Conservation (phyloP, 2,113 vertebrate genomes). For the Thomomys bottae region DNA sequence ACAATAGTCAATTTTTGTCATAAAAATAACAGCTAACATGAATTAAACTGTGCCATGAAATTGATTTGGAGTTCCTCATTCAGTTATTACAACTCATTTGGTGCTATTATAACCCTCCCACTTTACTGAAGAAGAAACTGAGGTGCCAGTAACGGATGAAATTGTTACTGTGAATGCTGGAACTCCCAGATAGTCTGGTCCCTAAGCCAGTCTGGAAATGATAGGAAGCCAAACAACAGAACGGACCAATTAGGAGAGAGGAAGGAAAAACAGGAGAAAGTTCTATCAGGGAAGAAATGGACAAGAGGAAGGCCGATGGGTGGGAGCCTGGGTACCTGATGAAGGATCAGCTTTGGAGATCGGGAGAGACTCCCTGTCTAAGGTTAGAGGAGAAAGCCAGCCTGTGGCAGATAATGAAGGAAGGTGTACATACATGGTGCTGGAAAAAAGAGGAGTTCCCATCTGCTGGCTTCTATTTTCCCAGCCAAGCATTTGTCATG, state of each 20-base stretch:
- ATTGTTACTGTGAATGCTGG: neutral
- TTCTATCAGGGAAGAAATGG: neutral
- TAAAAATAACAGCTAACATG: neutral
- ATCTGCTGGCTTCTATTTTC: slow-evolving; percentile 74
- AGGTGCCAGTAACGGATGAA: slow-evolving; percentile 20
- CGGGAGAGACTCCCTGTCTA: neutral
- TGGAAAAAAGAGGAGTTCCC: slow-evolving; percentile 62
- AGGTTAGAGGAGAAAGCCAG: neutral
- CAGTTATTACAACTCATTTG: neutral
- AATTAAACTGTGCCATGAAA: neutral
- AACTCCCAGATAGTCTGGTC: neutral
- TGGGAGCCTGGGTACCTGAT: neutral
- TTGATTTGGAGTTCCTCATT: slow-evolving; percentile 3
- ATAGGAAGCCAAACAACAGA: neutral
- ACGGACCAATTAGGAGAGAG: neutral
- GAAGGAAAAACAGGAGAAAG: neutral
- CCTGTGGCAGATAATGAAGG: slow-evolving; percentile 36
- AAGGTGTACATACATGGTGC: slow-evolving; percentile 22
- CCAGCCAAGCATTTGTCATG: slow-evolving; percentile 15
- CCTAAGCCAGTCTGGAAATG: neutral
- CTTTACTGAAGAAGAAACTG: slow-evolving; percentile 40
- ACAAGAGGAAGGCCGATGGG: too few species aligned
- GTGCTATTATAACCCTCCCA: neutral
- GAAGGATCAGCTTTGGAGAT: neutral
- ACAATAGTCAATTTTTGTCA: neutral